These are phyloP conservation scores for Carassius auratus DNA, from an alignment of 2,113 vertebrate genomes.

Conservation along the genomic window DNA sequence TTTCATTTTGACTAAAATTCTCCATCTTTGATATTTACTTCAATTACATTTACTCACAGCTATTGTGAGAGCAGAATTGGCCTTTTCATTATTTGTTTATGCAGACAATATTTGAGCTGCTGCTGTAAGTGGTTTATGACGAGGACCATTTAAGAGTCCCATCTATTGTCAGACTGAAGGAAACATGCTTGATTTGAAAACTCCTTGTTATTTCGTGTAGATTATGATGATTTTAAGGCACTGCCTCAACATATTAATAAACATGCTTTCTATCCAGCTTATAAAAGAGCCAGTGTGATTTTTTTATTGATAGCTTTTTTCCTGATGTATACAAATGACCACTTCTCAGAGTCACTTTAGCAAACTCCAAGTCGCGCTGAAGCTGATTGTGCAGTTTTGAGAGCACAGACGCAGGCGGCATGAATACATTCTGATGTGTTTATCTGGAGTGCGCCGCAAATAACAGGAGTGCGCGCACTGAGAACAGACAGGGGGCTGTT, in stretches of 20 bases:
- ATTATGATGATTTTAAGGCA: neutral
- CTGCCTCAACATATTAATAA: neutral
- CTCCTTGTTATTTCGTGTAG: neutral
- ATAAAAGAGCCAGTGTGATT: neutral
- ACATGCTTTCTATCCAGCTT: neutral
- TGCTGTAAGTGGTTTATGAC: neutral
- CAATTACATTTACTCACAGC: neutral
- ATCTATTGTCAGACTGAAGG: neutral
- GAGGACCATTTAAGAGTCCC: neutral
- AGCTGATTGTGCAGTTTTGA: conserved; percentile 38
- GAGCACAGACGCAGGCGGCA: neutral
- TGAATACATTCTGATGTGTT: conserved; percentile 17
- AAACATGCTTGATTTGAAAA: neutral
- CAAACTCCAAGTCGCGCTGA: neutral
- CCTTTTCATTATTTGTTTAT: neutral
- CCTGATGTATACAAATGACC: conserved; percentile 26
- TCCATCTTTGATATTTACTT: neutral
- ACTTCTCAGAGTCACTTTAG: conserved; percentile 31
- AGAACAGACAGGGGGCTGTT: conserved; percentile 11
- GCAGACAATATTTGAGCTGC: neutral
- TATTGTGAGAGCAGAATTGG: neutral
- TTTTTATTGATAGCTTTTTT: conserved; percentile 24
- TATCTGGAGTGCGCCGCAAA: conserved; percentile 14
- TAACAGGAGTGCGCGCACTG: neutral
- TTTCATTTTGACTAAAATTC: neutral